Conservation (phyloP, 2,797 vertebrate species). For the Coreius guichenoti region DNA sequence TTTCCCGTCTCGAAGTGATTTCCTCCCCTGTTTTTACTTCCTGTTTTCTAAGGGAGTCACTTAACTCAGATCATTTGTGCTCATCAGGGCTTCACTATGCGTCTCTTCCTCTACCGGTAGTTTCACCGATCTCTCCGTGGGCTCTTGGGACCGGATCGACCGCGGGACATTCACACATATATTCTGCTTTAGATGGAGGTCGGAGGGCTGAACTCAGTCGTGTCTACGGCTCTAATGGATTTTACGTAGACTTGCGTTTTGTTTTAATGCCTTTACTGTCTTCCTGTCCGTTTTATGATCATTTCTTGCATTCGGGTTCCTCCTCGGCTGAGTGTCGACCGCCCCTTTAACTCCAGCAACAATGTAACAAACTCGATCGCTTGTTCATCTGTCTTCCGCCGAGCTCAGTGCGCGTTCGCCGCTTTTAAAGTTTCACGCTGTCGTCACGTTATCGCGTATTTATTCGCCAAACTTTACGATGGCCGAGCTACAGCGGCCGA, state of each 20-base stretch:
- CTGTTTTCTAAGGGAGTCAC: conserved; percentile 73
- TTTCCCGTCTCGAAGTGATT: conserved; percentile 69
- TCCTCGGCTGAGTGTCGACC: conserved; percentile 1
- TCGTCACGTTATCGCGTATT: neutral
- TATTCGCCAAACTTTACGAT: conserved; percentile 61
- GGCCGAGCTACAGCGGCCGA: conserved; percentile 77
- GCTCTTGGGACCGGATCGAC: neutral
- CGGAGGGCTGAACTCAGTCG: conserved; percentile 48
- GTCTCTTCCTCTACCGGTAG: neutral
- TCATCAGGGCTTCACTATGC: conserved; percentile 49
- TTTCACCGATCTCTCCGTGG: neutral
- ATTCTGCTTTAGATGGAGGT: conserved; percentile 49
- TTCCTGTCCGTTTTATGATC: conserved; percentile 13
- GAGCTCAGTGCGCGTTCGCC: neutral
- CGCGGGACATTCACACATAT: conserved; percentile 4
- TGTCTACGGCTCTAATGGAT: conserved; percentile 71
- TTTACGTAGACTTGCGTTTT: conserved; percentile 70
- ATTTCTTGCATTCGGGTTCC: conserved; percentile 11
- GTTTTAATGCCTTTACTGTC: conserved; percentile 36
- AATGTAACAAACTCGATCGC: conserved; percentile 32
- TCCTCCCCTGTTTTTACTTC: conserved; percentile 73
- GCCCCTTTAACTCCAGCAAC: conserved; percentile 39
- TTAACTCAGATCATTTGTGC: conserved; percentile 45
- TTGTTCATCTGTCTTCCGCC: neutral
- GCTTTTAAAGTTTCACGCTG: conserved; percentile 9